Percentiles rank a stretch among this genome's conserved stretches.
These are phyloP conservation scores for Helarctos malayanus DNA, from an alignment of 2,797 vertebrate species.

Conservation along the genomic window DNA sequence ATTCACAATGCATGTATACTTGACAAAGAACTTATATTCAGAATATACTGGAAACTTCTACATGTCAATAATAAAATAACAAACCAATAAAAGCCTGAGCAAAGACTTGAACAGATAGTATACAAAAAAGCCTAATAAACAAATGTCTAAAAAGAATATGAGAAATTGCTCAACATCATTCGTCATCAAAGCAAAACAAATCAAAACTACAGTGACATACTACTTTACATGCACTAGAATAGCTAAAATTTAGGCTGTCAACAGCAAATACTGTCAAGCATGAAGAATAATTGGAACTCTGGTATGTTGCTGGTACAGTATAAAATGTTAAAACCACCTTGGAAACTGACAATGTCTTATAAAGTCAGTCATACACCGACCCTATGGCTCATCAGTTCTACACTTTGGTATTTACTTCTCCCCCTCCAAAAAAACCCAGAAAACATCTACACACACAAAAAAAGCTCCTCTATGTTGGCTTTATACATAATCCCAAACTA, in stretches of 20 bases:
- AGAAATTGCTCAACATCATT: neutral
- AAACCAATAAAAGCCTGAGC: neutral
- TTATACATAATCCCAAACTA: neutral
- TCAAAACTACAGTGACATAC: neutral
- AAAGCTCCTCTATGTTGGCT: neutral
- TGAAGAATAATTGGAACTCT: neutral
- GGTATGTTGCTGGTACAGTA: neutral
- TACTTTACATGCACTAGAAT: neutral
- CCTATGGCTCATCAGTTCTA: neutral
- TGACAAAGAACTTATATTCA: neutral
- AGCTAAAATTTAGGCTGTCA: neutral
- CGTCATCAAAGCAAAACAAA: neutral
- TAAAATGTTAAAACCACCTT: neutral
- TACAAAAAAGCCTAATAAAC: neutral
- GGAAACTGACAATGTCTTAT: neutral
- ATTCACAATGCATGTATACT: neutral
- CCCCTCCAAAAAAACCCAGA: neutral
- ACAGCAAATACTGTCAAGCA: neutral
- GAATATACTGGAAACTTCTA: neutral
- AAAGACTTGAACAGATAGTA: neutral
- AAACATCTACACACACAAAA: neutral
- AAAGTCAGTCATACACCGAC: neutral
- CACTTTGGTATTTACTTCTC: neutral
- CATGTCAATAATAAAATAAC: conserved; percentile 1
- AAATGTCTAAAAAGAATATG: neutral